Evolutionary conservation across 2,888 invertebrate genomes (phyloP).

Genomic region (Drosophila parthenogenetica): DNA sequence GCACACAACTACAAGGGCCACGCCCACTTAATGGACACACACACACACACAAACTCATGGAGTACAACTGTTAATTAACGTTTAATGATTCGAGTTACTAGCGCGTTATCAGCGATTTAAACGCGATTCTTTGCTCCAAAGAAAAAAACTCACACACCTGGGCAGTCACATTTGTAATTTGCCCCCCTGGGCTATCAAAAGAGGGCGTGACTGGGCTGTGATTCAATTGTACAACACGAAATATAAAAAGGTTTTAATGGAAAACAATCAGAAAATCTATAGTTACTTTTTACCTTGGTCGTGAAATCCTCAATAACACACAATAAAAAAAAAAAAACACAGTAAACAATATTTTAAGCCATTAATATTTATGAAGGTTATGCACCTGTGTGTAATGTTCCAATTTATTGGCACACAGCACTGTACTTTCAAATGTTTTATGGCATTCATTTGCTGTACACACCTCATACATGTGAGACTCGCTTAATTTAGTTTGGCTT

Average conservation of each 20-base stretch:
- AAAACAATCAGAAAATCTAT: conserved; percentile 32
- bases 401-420: conserved; percentile 44
- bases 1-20: conserved; percentile 9
- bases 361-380: conserved; percentile 75
- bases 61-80: conserved; percentile 46
- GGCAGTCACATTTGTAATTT: too few relatives aligned
- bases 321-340: background rate
- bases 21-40: conserved; percentile 25
- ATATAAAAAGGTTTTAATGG: conserved; percentile 18
- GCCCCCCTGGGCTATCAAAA: background rate
- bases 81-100: conserved; percentile 61
- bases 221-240: conserved; percentile 34
- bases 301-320: conserved; percentile 35
- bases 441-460: conserved; percentile 21
- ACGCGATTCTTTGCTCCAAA: conserved; percentile 29
- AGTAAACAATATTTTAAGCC: conserved; percentile 25
- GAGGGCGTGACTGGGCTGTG: conserved; percentile 25
- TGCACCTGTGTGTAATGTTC: conserved; percentile 39
- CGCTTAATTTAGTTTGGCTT: conserved; percentile 7
- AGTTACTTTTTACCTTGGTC: conserved; percentile 34
- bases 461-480: conserved; percentile 1
- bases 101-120: conserved; percentile 57
- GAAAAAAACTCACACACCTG: conserved; percentile 14
- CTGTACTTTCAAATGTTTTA: conserved; percentile 62
- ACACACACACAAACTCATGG: conserved; percentile 3